Base-by-base conservation (phyloP, 2,888 invertebrate species). In the Bibio marci region DNA sequence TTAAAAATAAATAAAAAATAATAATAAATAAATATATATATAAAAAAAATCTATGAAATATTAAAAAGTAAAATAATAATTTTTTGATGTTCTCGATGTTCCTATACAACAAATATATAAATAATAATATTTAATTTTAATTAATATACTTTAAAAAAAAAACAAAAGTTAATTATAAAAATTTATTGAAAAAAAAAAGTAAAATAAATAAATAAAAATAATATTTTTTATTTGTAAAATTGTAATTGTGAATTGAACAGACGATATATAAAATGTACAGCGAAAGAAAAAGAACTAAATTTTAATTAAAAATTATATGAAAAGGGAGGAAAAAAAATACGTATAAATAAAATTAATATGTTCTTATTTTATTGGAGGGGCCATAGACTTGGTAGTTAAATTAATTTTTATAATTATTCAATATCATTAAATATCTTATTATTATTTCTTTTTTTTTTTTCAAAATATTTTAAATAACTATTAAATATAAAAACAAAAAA, bases 341-440 rank as follows among this genome's bases (percentile, higher is more conserved):
- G n/a, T n/a, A n/a, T n/a, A n/a, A n/a, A n/a, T n/a, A n/a, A n/a
- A n/a, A n/a, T 22, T 22, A 8, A 22, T 6, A 22, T 22, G 22
- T 22, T 22, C 22, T 8, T 22, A 6, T 22, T 22, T 22, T 22
- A 6, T 50, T 55, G 57, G 58, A 58, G 58, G 58, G 58, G 55
- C 55, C n/a, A 54, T 57, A 58, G 58, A 58, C 58, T 58, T 57
- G 43, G 47, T 49, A 50, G 47, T 46, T 49, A 49, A 49, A 50
- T 47, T 43, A 48, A 47, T 46, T 46, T 47, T 43, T 45, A 36
- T 13, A 15, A 26, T 38, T 22, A 22, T 6, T 6, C n/a, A n/a
- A n/a, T n/a, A n/a, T n/a, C n/a, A n/a, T n/a, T n/a, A n/a, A n/a
- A n/a, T n/a, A n/a, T n/a, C n/a, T n/a, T n/a, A n/a, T n/a, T n/a